Conservation (phyloP, 1,140 invertebrate species). For the Parapsyche elsis region DNA sequence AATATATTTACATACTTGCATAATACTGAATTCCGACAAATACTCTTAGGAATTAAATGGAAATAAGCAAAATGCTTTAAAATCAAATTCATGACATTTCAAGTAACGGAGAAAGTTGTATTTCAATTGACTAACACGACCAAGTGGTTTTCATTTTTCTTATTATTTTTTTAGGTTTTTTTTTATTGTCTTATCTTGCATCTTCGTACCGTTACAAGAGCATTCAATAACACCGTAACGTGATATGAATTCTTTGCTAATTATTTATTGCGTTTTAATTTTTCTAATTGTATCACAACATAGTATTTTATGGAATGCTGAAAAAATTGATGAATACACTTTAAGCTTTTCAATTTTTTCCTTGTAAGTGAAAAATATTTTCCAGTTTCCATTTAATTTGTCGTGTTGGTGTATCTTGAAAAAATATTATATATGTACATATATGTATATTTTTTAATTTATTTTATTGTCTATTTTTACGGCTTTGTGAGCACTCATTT, state of each 20-base stretch:
- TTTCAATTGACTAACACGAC: slow-evolving; percentile 1
- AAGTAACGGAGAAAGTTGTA: slow-evolving; percentile 10
- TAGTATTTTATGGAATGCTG: too few species aligned
- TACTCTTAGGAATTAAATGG: not conserved
- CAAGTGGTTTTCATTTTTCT: not conserved
- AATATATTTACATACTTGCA: too few species aligned
- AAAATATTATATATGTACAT: too few species aligned
- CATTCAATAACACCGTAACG: not conserved
- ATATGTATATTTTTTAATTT: not conserved
- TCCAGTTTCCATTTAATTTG: too few species aligned
- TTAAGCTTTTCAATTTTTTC: too few species aligned
- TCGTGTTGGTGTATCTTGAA: too few species aligned
- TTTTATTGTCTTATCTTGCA: not conserved
- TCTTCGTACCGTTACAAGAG: not conserved
- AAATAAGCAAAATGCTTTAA: not conserved
- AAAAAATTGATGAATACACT: too few species aligned
- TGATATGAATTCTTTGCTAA: not conserved
- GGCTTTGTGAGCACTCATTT: not conserved
- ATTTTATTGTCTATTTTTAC: not conserved
- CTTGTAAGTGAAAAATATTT: too few species aligned
- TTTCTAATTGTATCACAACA: too few species aligned
- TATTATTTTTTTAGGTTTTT: too few species aligned
- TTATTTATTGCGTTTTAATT: not conserved
- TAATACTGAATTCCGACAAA: too few species aligned
- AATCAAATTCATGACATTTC: not conserved